Evolutionary conservation across 2,797 vertebrate genomes (phyloP).

Genomic region (Varecia variegata): DNA sequence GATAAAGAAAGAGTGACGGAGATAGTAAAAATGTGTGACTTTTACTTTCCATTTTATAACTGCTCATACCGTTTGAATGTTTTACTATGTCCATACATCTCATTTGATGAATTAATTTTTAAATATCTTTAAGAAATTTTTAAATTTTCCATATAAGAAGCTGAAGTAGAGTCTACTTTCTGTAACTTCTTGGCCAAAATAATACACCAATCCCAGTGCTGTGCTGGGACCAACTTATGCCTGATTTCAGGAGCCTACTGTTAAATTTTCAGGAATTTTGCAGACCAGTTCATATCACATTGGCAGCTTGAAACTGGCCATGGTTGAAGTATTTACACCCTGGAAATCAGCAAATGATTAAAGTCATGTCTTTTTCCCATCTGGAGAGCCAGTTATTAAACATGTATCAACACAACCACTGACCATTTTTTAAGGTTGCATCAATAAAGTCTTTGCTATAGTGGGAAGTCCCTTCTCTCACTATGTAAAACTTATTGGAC

Average conservation of each 20-base stretch:
- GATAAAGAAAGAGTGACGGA: neutral
- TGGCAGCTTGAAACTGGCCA: neutral
- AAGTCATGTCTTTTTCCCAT: neutral
- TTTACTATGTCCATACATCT: neutral
- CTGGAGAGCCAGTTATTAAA: neutral
- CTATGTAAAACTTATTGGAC: neutral
- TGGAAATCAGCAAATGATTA: neutral
- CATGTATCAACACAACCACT: neutral
- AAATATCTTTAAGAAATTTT: constrained; percentile 10
- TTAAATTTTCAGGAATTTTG: neutral
- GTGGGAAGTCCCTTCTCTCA: neutral
- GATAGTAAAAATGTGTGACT: neutral
- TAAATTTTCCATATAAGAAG: neutral
- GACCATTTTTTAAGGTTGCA: neutral
- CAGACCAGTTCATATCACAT: neutral
- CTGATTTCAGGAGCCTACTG: neutral
- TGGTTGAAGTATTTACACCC: neutral
- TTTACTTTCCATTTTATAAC: neutral
- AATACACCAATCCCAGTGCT: neutral
- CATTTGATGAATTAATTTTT: constrained; percentile 28
- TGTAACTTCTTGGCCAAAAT: constrained; percentile 3
- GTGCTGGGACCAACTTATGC: neutral
- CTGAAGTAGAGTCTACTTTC: neutral
- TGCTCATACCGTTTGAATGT: neutral
- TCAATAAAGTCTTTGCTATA: neutral